Base-by-base conservation (phyloP, 2,888 invertebrate genomes). In the Hemicrepidius hirtus region DNA sequence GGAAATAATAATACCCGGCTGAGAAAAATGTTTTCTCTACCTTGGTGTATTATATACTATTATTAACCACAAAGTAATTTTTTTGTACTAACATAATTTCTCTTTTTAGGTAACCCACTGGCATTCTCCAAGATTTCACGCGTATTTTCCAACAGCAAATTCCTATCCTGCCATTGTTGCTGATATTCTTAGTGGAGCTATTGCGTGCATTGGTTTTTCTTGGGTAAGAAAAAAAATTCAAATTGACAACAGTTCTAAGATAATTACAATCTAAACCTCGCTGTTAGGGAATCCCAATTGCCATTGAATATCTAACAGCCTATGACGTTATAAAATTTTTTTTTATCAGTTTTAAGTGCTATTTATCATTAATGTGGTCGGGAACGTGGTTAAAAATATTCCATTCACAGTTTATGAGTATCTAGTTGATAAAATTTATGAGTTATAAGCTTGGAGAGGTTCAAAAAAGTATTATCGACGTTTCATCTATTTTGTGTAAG, bases 51-150 rank as follows among this genome's bases (percentile, higher is more conserved):
- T n/a, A n/a, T n/a, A n/a, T n/a, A n/a, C n/a, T n/a, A n/a, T n/a
- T n/a, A n/a, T n/a, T n/a, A n/a, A n/a, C n/a, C n/a, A 46, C 1
- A 46, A 7, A 16, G 3, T 21, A 18, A n/a, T n/a, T 21, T 46
- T 76, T 13, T 7, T 7, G 69, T 75, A n/a, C n/a, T n/a, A n/a
- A n/a, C n/a, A n/a, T 21, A 18, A n/a, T n/a, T 21, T 46, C 76
- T 13, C 3, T 7, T 69, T 75, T 72, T 81, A 89, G 89, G 88
- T 97, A 67, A 98, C 98, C 0, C 98, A 98, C 84, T 98, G 98
- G 98, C 96, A 97, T 85, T 96, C 96, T 66, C 98, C 98, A 6
- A 91, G 94, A 83, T 98, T 98, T 88, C 96, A 97, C 86, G 98
- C 97, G 4, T 98, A 98, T 87, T 97, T 96, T 86, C 97, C 97